Conservation (phyloP, 2,888 invertebrate species). For the Troides helena region DNA sequence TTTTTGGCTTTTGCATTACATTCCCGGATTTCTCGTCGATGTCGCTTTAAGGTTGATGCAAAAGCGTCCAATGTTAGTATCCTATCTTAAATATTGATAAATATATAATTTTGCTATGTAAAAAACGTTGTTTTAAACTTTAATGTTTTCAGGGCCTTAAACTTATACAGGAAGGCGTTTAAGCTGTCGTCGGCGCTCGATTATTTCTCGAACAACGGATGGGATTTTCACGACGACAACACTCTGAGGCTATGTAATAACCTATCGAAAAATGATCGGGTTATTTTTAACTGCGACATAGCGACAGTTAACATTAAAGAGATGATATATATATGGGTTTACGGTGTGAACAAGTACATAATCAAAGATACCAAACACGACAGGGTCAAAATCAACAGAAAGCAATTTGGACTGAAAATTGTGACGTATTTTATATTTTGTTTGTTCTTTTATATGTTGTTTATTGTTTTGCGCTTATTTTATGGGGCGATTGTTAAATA, state of each 20-base stretch:
- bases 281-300: conserved; percentile 15
- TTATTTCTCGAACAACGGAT: conserved; percentile 12
- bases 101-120: too few species aligned
- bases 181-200: conserved; percentile 1
- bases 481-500: too few species aligned
- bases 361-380: neutral
- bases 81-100: neutral
- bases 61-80: conserved; percentile 15
- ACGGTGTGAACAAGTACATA: conserved; percentile 16
- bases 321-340: neutral
- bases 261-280: conserved; percentile 3
- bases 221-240: conserved; percentile 18
- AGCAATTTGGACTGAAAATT: conserved; percentile 20
- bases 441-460: conserved; percentile 8
- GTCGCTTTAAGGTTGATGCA: conserved; percentile 1
- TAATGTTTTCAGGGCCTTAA: conserved; percentile 9
- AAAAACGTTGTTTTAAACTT: neutral
- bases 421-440: conserved; percentile 11
- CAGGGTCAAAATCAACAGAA: neutral
- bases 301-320: conserved; percentile 5
- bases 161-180: conserved; percentile 8
- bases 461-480: neutral
- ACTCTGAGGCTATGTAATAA: conserved; percentile 2
- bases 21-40: conserved; percentile 17
- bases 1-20: conserved; percentile 12